Evolutionary conservation across 2,113 vertebrate genomes (phyloP), one percentile per base, ranked within the genome.

Genomic region (Callionymus lyra): DNA sequence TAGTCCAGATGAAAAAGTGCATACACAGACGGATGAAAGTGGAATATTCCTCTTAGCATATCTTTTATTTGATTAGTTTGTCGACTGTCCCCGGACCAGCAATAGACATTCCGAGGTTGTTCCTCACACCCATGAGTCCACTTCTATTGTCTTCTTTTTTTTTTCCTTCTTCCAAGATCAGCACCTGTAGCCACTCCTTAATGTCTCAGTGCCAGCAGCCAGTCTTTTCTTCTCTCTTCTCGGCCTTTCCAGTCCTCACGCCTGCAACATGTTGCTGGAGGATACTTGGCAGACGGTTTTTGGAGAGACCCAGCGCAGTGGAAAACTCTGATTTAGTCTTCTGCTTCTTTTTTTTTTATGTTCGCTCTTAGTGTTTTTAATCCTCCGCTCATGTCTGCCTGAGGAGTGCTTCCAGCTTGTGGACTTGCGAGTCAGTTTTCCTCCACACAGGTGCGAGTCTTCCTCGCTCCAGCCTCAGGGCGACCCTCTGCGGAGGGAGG

Each of bases 1-100:
- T 74, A 72, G 76, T 82, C 76, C 77, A 75, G 67, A 72, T 68
- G 52, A 56, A 74, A 76, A 79, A 81, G 75, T 70, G 72, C 76
- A 73, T 52, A 69, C 60, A 63, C 57, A 63, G 68, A 46, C 53
- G 53, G 37, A 56, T 78, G 55, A 54, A 65, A 59, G 43, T 58
- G 54, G 52, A 56, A 41, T 57, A 65, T 72, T 80, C 72, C 72
- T 79, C 53, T 50, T 38, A 75, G 59, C 59, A 66, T 63, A 68
- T 64, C 67, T 63, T 65, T 74, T 69, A 68, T 65, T 41, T 47
- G 52, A 73, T 68, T 78, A 72, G 72, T 77, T 65, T 61, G 76
- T 63, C 53, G 62, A 47, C 33, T 63, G 62, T 70, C 52, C 74
- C 36, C 36, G 16, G 16, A 34, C 53, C 60, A 70, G 75, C 70